A percentile compares a stretch with the other conserved stretches of the same genome.
Conservation (phyloP, 2,113 vertebrate species). For the Lathamus discolor region DNA sequence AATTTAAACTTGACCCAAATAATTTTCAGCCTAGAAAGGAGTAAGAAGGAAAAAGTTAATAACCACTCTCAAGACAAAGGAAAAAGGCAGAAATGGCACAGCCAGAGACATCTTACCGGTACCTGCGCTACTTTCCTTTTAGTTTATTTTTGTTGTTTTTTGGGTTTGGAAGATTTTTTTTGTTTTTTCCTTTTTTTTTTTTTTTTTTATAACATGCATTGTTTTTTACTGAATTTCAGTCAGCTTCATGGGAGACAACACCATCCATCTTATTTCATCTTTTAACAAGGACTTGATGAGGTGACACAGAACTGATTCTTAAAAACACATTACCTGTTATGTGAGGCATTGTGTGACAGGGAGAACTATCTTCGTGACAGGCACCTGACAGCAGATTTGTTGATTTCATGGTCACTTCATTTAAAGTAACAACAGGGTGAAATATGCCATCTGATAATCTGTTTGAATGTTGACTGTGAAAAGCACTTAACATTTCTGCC, state of each 20-base stretch:
- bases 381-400: slow-evolving; percentile 87
- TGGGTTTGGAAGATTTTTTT: not conserved
- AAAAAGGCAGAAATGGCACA: not conserved
- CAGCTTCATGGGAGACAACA: slow-evolving; percentile 73
- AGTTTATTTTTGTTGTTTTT: not conserved
- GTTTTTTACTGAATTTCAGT: slow-evolving; percentile 71
- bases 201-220: slow-evolving; percentile 9
- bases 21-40: slow-evolving; percentile 39
- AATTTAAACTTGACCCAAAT: slow-evolving; percentile 46
- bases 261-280: slow-evolving; percentile 83
- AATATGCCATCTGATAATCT: slow-evolving; percentile 87
- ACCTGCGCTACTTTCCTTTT: not conserved
- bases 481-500: slow-evolving; percentile 84
- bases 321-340: slow-evolving; percentile 87
- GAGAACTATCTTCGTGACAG: slow-evolving; percentile 81
- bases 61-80: not conserved
- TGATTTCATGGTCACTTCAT: slow-evolving; percentile 87
- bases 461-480: slow-evolving; percentile 86
- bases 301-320: slow-evolving; percentile 84
- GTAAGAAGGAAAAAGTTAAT: slow-evolving; percentile 12
- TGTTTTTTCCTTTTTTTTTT: not conserved
- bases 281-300: slow-evolving; percentile 85
- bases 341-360: slow-evolving; percentile 82
- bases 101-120: not conserved
- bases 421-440: slow-evolving; percentile 87